phyloP scores from a whole-genome alignment of 2,797 vertebrate genomes.

The Varecia variegata region DNA sequence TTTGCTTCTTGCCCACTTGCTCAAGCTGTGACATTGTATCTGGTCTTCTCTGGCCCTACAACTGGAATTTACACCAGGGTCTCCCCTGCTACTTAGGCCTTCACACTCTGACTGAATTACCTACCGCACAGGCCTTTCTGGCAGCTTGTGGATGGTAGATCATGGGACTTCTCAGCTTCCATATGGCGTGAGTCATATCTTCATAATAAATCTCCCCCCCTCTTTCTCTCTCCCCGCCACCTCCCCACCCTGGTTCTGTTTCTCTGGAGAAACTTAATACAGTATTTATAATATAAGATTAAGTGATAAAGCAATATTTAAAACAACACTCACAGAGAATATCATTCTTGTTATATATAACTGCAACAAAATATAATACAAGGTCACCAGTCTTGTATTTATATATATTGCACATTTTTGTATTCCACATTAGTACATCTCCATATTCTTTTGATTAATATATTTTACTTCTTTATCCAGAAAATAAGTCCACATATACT shows the following conservation, averaged over 20 bases:
- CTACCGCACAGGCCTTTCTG: not conserved
- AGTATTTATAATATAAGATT: not conserved
- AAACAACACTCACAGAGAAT: not conserved
- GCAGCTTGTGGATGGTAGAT: not conserved
- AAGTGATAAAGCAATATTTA: not conserved
- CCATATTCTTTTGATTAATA: not conserved
- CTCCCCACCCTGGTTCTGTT: not conserved
- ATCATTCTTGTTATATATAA: not conserved
- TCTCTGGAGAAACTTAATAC: not conserved
- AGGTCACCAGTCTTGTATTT: not conserved
- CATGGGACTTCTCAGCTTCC: not conserved
- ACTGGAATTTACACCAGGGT: not conserved
- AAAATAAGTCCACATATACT: not conserved
- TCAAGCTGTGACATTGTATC: not conserved
- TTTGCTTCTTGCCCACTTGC: not conserved
- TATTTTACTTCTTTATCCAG: not conserved
- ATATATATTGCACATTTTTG: no score
- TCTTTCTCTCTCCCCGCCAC: not conserved
- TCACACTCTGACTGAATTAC: not conserved
- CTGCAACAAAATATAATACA: not conserved
- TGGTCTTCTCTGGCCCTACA: not conserved
- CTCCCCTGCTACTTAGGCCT: not conserved
- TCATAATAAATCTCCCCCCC: not conserved
- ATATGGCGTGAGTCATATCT: not conserved
- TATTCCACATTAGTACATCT: not conserved